Percentiles rank a stretch among this genome's conserved stretches.
Conservation (phyloP, 2,888 invertebrate species). For the Labia minor region DNA sequence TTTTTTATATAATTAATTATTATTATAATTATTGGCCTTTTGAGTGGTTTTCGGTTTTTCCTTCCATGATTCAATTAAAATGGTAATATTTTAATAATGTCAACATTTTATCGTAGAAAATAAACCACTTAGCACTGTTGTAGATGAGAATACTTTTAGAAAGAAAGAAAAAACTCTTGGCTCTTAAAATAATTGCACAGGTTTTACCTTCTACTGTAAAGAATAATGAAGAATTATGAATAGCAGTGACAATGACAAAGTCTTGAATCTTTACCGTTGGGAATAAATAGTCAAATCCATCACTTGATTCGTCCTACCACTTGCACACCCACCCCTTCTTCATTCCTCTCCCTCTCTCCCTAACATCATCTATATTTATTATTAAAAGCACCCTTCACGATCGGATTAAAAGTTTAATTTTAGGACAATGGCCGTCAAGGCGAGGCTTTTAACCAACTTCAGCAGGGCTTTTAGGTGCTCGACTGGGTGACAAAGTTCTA, state of each 20-base stretch:
- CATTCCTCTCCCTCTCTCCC: too few species aligned
- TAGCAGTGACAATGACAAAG: not conserved
- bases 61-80: not conserved
- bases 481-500: not conserved
- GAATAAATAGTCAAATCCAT: constrained; percentile 13
- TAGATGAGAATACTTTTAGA: not conserved
- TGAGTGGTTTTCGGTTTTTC: too few species aligned
- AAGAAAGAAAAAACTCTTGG: not conserved
- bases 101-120: not conserved
- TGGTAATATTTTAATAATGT: not conserved
- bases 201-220: not conserved
- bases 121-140: not conserved
- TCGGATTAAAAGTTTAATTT: constrained; percentile 13
- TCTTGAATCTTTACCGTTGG: not conserved
- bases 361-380: not conserved
- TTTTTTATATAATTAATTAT: too few species aligned
- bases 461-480: not conserved
- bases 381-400: constrained; percentile 13
- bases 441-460: not conserved
- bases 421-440: not conserved
- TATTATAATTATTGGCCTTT: too few species aligned
- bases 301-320: not conserved
- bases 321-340: too few species aligned
- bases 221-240: constrained; percentile 13
- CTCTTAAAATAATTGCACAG: not conserved